A percentile compares a stretch with the other conserved stretches of the same genome.
Evolutionary conservation across 2,113 vertebrate genomes (phyloP).

Genomic region (Anseranas semipalmata): DNA sequence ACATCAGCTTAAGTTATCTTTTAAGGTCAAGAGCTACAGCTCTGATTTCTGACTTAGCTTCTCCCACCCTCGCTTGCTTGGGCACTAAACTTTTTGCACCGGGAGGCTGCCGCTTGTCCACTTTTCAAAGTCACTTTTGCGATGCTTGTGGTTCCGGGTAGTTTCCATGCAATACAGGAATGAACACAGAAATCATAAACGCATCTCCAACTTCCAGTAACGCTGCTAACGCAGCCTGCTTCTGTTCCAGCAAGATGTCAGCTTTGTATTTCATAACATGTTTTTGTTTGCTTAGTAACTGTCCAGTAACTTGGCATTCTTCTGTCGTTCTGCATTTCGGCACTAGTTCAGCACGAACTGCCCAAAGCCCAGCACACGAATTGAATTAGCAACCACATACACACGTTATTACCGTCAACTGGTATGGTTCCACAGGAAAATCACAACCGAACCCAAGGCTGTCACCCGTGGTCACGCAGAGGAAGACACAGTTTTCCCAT

Average conservation of each 20-base stretch:
- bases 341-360: background rate
- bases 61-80: background rate
- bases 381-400: background rate
- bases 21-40: background rate
- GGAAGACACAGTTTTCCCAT: background rate
- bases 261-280: slow-evolving; percentile 43
- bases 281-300: slow-evolving; percentile 67
- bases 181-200: background rate
- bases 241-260: background rate
- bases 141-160: background rate
- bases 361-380: background rate
- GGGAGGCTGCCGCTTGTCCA: background rate
- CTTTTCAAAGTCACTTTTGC: background rate
- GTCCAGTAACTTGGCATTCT: slow-evolving; percentile 52
- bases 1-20: background rate
- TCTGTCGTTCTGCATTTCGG: background rate
- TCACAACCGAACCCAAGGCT: background rate
- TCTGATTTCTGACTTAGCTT: background rate
- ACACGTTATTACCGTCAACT: background rate
- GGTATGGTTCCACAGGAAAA: background rate
- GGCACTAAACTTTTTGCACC: background rate
- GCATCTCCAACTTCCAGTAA: slow-evolving; percentile 24
- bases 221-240: background rate
- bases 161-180: background rate
- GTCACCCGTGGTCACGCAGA: background rate